Percentiles rank a stretch among this genome's conserved stretches.
Evolutionary conservation across 2,113 vertebrate genomes (phyloP).

Genomic region (Anolis sagrei): DNA sequence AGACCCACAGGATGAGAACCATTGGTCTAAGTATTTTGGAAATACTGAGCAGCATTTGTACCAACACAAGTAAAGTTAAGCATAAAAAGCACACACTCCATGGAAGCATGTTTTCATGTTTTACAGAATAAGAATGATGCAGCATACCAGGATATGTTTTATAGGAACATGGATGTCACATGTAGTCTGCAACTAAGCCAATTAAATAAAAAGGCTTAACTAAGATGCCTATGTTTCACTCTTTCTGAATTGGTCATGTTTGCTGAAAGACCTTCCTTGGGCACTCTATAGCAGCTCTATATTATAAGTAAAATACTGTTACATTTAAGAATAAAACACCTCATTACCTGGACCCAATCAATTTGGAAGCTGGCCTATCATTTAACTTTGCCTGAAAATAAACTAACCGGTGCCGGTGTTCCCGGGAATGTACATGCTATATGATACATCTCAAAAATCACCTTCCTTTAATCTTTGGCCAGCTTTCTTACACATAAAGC

Average conservation of each 20-base stretch:
- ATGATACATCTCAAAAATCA: constrained; percentile 4
- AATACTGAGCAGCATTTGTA: neutral
- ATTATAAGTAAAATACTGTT: constrained; percentile 31
- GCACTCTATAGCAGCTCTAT: constrained; percentile 20
- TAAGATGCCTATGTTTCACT: neutral
- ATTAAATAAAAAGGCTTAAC: neutral
- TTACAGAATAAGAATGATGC: neutral
- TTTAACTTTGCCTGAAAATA: constrained; percentile 24
- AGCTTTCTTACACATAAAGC: constrained; percentile 1
- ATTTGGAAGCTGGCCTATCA: neutral
- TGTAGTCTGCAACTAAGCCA: neutral
- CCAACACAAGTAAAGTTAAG: neutral
- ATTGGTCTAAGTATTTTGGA: neutral
- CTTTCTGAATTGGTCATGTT: neutral
- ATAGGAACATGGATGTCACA: neutral
- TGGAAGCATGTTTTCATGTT: neutral
- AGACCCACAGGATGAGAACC: no score
- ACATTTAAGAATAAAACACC: neutral
- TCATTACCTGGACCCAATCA: neutral
- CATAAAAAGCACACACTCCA: neutral
- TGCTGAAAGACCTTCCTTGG: no score
- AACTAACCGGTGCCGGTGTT: neutral
- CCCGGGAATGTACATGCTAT: neutral
- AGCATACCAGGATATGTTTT: neutral
- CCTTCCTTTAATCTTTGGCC: constrained; percentile 31